phyloP scores from a whole-genome alignment of 1,140 invertebrate species.

The Bombus impatiens region DNA sequence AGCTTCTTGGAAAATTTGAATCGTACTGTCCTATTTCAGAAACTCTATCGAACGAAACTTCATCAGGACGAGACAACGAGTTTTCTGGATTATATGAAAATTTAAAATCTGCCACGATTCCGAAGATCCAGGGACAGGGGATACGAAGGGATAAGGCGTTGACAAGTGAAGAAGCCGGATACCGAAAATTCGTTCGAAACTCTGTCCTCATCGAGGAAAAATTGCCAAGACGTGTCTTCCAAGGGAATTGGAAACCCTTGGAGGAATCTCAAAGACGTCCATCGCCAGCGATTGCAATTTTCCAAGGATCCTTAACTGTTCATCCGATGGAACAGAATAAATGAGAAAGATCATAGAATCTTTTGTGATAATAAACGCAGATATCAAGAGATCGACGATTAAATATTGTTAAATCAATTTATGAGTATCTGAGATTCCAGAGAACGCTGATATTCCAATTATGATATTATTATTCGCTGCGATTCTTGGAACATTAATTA shows the following conservation, averaged over 20 bases:
- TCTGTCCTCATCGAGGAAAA: not conserved
- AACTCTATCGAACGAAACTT: not conserved
- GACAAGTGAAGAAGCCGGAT: not conserved
- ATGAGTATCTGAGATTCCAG: not conserved
- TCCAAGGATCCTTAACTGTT: not conserved
- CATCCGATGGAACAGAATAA: not conserved
- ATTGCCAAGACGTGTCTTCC: not conserved
- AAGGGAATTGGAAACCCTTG: conserved; percentile 19
- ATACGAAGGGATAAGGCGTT: too few species aligned
- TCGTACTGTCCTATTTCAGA: conserved; percentile 6
- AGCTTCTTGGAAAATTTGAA: conserved; percentile 6
- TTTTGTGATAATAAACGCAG: not conserved
- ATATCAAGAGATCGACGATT: not conserved
- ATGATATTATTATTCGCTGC: not conserved
- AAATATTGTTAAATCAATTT: not conserved
- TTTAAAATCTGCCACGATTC: not conserved
- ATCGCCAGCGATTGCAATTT: not conserved
- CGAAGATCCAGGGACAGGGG: too few species aligned
- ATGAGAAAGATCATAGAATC: not conserved
- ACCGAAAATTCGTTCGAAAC: not conserved
- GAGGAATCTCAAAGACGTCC: not conserved
- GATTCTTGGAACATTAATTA: not conserved
- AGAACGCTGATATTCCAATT: not conserved
- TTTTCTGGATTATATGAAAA: not conserved
- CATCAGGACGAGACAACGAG: conserved; percentile 29